Base-by-base conservation (phyloP, 92 coral and sea anemone species). In the Phenganax stokvisi region DNA sequence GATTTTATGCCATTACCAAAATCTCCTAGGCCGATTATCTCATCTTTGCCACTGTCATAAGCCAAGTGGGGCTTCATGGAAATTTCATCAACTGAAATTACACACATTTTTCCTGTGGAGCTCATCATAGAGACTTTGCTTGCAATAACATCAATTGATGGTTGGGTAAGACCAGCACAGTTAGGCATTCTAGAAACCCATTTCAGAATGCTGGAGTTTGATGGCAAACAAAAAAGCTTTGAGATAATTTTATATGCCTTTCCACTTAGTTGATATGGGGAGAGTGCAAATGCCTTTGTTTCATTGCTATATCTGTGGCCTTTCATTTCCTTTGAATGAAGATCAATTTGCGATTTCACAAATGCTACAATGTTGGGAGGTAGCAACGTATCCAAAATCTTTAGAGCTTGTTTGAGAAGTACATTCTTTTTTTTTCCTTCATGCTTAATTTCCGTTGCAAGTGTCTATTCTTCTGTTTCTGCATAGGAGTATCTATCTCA, bases 31-130 rank as follows among this genome's bases (percentile, higher is more conserved):
- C 82, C 82, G 13, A 25, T 20, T 57, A 77, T 54, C 54, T 77
- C 82, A 77, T 77, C 82, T 57, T 16, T 77, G 17, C 51, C 51
- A 30, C 47, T 17, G 55, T 77, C 55, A 37, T 77, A 77, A 57
- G 82, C 30, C 31, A 77, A 15, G 37, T 77, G 29, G 25, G 52
- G 71, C 70, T 77, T 77, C 3, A 77, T 20, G 27, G 70, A 57
- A 16, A 77, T 77, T 58, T 77, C 82, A 77, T 77, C 82, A 51
- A 77, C 12, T 11, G 52, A 37, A 77, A 56, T 37, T 28, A 71
- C 8, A 53, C 66, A 77, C 44, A 57, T 47, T 10, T 30, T 77
- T 16, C 54, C 64, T 28, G 12, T 60, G 51, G 57, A 30, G 37
- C 54, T 77, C 82, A 77, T 77, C 13, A 56, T 17, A 30, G 51